Evolutionary conservation across 2,113 vertebrate species (phyloP), one percentile per base, ranked within the genome.

Genomic region (Tyrannus savana): DNA sequence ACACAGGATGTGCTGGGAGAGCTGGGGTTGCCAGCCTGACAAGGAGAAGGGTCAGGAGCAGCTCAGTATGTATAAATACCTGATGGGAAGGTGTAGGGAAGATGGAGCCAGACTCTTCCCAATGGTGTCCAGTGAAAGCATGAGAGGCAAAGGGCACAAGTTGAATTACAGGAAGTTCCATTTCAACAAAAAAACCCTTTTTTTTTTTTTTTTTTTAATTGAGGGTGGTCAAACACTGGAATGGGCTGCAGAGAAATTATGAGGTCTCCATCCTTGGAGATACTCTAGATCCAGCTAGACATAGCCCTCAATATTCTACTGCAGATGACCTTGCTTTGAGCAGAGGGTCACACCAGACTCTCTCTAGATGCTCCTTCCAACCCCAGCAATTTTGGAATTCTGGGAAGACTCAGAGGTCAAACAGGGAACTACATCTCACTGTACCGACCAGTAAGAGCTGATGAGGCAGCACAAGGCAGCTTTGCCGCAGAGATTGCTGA

Each of bases 91-190:
- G 56, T 75, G 80, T 14, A 47, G 31, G 74, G 44, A 86, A 59
- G 73, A 53, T 41, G 31, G 21, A 94, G 42, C 60, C 84, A 94
- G 42, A 60, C 41, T 94, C 69, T 79, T 87, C 77, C 78, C 74
- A 85, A 66, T 21, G 52, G 72, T 25, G 67, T 59, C 84, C 96
- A 93, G 39, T 30, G 87, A 76, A 72, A 87, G 90, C 90, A 95
- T 47, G 50, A 94, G 84, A 93, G 37, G 69, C 73, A 95, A 84
- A 8, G 47, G 60, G 60, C 69, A 94, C 16, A 93, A 72, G 62
- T 55, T 89, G 69, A 95, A 95, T 86, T 42, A 73, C 10, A 31
- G 13, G 28, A 74, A 74, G 19, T 81, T 66, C 59, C 68, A 86
- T 28, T 84, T 53, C 69, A 87, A 84, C 24, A 60, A 63, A 80